Percentiles rank a stretch among this genome's conserved stretches.
phyloP scores from a whole-genome alignment of 2,797 vertebrate genomes.

The Neosilurus mollespiculum region DNA sequence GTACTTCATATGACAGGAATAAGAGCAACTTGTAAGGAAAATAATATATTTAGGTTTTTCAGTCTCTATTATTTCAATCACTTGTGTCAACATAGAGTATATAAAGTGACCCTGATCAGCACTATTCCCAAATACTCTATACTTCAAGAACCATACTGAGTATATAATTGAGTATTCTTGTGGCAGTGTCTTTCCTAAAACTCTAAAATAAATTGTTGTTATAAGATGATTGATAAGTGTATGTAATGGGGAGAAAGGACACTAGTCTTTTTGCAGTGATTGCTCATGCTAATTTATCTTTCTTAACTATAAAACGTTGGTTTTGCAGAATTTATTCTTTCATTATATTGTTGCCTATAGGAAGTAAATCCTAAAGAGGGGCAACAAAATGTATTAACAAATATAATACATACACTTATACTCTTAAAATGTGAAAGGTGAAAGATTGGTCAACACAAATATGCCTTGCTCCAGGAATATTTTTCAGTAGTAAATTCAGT shows the following conservation, averaged over 20 bases:
- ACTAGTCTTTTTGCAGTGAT: not conserved
- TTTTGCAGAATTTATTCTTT: not conserved
- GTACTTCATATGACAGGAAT: not conserved
- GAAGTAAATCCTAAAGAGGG: not conserved
- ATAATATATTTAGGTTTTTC: not conserved
- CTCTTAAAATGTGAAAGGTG: not conserved
- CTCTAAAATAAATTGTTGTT: not conserved
- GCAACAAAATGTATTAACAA: not conserved
- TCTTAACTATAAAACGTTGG: not conserved
- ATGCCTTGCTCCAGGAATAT: not conserved
- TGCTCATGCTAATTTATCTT: not conserved
- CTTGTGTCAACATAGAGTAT: not conserved
- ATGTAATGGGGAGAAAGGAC: not conserved
- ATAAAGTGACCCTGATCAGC: not conserved
- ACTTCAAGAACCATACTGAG: not conserved
- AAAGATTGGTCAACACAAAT: constrained; percentile 55
- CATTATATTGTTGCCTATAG: not conserved
- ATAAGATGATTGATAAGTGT: not conserved
- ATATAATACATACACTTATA: not conserved
- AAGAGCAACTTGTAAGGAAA: not conserved
- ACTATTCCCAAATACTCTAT: not conserved
- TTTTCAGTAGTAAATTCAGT: too few relatives aligned
- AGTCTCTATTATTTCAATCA: not conserved
- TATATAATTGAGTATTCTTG: not conserved
- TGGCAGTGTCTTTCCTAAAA: not conserved